Percentiles rank a stretch among this genome's conserved stretches.
Conservation (phyloP, 2,888 invertebrate species). For the Caenorhabditis uteleia region DNA sequence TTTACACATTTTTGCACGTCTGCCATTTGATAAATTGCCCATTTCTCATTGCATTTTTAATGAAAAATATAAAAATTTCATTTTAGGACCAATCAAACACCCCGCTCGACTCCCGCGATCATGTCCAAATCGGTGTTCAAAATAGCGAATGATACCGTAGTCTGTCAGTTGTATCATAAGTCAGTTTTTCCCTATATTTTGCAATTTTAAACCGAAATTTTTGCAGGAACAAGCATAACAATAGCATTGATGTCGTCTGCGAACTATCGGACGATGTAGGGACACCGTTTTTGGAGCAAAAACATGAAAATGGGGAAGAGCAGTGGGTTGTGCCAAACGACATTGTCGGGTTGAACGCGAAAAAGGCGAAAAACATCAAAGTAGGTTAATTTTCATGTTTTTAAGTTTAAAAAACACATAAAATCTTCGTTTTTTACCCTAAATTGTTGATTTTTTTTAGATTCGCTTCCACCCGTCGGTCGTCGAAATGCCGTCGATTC, state of each 20-base stretch:
- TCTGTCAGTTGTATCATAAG: conserved; percentile 29
- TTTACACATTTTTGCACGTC: too few species aligned
- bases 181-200: neutral
- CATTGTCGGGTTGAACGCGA: conserved; percentile 25
- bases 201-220: neutral
- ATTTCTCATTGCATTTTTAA: too few species aligned
- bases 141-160: conserved; percentile 34
- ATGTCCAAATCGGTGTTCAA: conserved; percentile 33
- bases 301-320: conserved; percentile 15
- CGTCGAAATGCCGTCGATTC: conserved; percentile 25
- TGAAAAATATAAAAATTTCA: neutral
- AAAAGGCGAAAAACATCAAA: conserved; percentile 34
- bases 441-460: neutral
- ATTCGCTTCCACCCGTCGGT: conserved; percentile 33
- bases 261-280: conserved; percentile 33
- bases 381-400: neutral
- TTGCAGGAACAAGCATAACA: conserved; percentile 28
- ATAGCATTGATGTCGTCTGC: conserved; percentile 32
- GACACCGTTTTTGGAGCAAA: conserved; percentile 10
- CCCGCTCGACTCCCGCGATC: conserved; percentile 25
- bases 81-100: conserved; percentile 37
- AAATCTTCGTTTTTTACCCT: neutral
- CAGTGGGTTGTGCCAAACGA: conserved; percentile 37
- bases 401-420: neutral
- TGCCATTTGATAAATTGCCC: too few species aligned